These are phyloP conservation scores for Cynoglossus semilaevis DNA, from an alignment of 2,113 vertebrate genomes.

Conservation along the genomic window DNA sequence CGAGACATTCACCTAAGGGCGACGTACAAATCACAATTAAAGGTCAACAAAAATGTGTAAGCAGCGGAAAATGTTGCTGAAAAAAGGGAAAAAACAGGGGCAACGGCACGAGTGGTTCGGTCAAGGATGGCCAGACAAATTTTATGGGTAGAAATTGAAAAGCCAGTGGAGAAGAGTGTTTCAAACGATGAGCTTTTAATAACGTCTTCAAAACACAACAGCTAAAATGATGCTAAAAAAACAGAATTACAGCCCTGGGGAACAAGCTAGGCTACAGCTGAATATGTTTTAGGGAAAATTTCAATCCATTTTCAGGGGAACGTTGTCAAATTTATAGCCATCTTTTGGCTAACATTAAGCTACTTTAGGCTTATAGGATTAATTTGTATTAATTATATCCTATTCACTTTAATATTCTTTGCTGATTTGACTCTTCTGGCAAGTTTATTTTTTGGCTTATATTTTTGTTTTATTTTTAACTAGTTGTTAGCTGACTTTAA, in stretches of 20 bases:
- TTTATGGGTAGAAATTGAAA: slow-evolving; percentile 38
- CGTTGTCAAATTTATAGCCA: no score
- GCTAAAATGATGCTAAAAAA: not conserved
- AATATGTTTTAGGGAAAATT: no score
- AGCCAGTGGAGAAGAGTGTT: slow-evolving; percentile 6
- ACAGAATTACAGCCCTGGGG: not conserved
- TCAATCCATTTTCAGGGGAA: no score
- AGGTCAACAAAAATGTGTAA: slow-evolving; percentile 37
- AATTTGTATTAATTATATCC: no score
- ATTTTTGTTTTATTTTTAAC: no score
- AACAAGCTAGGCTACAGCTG: slow-evolving; percentile 5
- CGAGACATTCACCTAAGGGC: slow-evolving; percentile 19
- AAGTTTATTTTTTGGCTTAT: no score
- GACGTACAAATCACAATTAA: slow-evolving; percentile 38
- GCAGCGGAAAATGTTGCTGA: slow-evolving; percentile 2
- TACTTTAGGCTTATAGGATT: no score
- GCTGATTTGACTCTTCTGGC: no score
- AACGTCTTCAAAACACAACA: not conserved
- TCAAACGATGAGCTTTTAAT: slow-evolving; percentile 30
- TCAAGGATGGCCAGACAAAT: slow-evolving; percentile 8
- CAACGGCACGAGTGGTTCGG: slow-evolving; percentile 17
- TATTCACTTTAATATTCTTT: no score
- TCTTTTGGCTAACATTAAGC: no score
- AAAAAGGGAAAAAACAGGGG: slow-evolving; percentile 16
- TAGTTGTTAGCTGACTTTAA: no score